Evolutionary conservation across 1,140 invertebrate genomes (phyloP).

Genomic region (Diorhabda sublineata): DNA sequence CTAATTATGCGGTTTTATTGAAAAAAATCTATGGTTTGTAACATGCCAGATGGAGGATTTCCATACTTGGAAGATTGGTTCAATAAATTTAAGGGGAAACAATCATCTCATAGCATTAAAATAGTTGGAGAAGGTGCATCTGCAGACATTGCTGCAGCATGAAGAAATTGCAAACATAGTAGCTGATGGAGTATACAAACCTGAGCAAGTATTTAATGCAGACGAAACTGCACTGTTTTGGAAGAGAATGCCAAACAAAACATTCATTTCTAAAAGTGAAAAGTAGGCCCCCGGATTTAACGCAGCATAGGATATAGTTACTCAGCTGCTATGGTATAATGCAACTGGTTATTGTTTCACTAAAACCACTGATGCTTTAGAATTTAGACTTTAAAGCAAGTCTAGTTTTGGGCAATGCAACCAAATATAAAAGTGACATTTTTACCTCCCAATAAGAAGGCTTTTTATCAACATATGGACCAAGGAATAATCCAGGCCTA

Average conservation of each 20-base stretch:
- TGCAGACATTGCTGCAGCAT: constrained; percentile 29
- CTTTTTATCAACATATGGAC: constrained; percentile 44
- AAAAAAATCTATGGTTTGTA: no score
- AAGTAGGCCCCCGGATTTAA: constrained; percentile 47
- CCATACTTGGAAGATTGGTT: constrained; percentile 15
- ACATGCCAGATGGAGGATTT: constrained; percentile 1
- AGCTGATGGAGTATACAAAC: constrained; percentile 25
- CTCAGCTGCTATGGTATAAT: constrained; percentile 21
- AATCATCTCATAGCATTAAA: constrained; percentile 40
- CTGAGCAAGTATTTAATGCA: constrained; percentile 27
- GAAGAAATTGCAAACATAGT: constrained; percentile 35
- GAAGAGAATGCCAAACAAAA: constrained; percentile 33
- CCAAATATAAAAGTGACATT: constrained; percentile 33
- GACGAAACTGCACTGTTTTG: constrained; percentile 10
- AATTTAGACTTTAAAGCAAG: constrained; percentile 28
- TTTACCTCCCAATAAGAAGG: constrained; percentile 34
- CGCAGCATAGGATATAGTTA: constrained; percentile 44
- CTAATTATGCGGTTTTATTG: no score
- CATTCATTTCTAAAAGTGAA: constrained; percentile 33
- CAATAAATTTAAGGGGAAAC: constrained; percentile 20
- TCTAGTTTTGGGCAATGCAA: constrained; percentile 46
- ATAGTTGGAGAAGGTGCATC: constrained; percentile 40
- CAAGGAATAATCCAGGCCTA: constrained; percentile 39
- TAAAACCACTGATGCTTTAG: constrained; percentile 22
- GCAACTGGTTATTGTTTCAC: constrained; percentile 21